Evolutionary conservation across 92 coral and sea anemone genomes (phyloP).

Genomic region (Phenganax stokvisi): DNA sequence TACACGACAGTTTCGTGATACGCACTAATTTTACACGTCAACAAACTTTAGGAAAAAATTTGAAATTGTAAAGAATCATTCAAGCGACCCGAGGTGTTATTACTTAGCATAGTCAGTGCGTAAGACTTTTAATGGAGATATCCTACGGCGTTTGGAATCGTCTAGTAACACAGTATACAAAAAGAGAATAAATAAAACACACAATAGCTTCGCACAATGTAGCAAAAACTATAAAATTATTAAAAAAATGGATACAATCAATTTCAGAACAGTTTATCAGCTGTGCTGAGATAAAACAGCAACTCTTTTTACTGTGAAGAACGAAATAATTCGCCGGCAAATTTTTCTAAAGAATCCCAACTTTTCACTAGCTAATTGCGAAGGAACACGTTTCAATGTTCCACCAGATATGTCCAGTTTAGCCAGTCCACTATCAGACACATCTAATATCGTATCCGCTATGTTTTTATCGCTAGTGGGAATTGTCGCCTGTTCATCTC

Average conservation of each 20-base stretch:
- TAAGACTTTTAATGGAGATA: too few relatives aligned
- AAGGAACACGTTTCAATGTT: not conserved
- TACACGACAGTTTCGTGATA: too few relatives aligned
- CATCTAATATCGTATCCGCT: not conserved
- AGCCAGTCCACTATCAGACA: not conserved
- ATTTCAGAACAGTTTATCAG: not conserved
- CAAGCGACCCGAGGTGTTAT: too few relatives aligned
- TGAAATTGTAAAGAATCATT: too few relatives aligned
- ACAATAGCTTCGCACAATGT: too few relatives aligned
- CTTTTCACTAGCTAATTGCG: not conserved
- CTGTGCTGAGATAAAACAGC: not conserved
- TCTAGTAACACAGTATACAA: too few relatives aligned
- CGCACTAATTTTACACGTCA: too few relatives aligned
- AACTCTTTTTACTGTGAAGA: not conserved
- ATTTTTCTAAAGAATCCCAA: constrained; percentile 14
- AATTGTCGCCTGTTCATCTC: not conserved
- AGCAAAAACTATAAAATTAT: not conserved
- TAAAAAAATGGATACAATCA: not conserved
- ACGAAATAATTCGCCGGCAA: not conserved
- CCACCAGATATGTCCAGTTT: not conserved
- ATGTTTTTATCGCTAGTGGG: not conserved
- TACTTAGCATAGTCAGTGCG: too few relatives aligned
- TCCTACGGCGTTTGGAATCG: too few relatives aligned
- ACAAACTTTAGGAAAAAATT: too few relatives aligned
- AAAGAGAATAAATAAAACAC: too few relatives aligned